phyloP scores from a whole-genome alignment of 2,113 vertebrate species.

The Pseudorasbora parva region DNA sequence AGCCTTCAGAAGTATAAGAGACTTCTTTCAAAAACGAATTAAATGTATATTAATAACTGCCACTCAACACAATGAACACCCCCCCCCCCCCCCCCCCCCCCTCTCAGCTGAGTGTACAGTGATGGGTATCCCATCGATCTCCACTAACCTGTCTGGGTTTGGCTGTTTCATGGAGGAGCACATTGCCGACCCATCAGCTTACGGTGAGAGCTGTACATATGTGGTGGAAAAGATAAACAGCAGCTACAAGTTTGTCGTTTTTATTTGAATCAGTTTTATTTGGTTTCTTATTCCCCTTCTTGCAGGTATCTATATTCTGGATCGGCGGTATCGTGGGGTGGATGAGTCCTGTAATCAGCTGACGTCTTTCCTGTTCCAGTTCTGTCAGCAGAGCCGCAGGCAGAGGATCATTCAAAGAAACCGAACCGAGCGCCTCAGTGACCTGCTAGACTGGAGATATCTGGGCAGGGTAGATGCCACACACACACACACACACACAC shows the following conservation, averaged over 20 bases:
- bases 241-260: neutral
- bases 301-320: conserved; percentile 92
- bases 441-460: conserved; percentile 93
- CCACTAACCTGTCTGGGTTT: conserved; percentile 92
- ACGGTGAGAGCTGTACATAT: conserved; percentile 73
- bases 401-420: conserved; percentile 94
- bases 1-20: neutral
- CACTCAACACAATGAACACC: neutral
- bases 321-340: conserved; percentile 84
- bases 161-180: conserved; percentile 96
- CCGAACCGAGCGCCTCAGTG: conserved; percentile 90
- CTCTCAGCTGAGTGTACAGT: conserved; percentile 89
- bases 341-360: conserved; percentile 95
- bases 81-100: neutral
- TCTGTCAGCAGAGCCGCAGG: conserved; percentile 91
- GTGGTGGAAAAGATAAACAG: neutral
- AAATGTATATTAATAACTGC: neutral
- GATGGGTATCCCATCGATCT: conserved; percentile 92
- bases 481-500: neutral
- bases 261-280: no score
- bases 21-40: neutral
- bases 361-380: conserved; percentile 92
- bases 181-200: conserved; percentile 89
- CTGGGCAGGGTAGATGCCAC: conserved; percentile 82
- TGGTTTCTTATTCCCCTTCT: neutral